Percentiles rank a stretch among this genome's conserved stretches.
Evolutionary conservation across 2,888 invertebrate genomes (phyloP).

Genomic region (Agrotis ipsilon): DNA sequence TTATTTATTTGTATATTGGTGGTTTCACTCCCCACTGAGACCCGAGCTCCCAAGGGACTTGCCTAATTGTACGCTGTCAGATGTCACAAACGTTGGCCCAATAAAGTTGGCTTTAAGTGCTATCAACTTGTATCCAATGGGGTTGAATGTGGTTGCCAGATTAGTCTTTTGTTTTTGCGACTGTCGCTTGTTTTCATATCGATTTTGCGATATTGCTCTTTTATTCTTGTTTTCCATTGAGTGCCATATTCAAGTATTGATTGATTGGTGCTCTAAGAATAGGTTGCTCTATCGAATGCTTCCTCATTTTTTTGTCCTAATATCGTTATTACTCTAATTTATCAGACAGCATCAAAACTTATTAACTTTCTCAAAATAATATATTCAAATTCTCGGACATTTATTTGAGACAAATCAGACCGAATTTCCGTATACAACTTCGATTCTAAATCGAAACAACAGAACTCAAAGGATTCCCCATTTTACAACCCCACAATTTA

Average conservation of each 20-base stretch:
- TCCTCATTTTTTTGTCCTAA: too few relatives aligned
- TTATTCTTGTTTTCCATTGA: too few relatives aligned
- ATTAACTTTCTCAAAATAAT: too few relatives aligned
- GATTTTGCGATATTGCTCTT: too few relatives aligned
- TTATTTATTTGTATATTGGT: conserved; percentile 58
- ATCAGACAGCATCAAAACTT: too few relatives aligned
- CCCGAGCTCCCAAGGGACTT: conserved; percentile 46
- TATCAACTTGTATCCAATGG: conserved; percentile 36
- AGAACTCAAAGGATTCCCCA: conserved; percentile 34
- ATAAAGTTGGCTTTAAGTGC: conserved; percentile 55
- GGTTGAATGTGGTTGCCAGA: conserved; percentile 13
- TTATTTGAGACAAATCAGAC: conserved; percentile 17
- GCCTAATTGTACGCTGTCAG: conserved; percentile 60
- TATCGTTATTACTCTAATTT: too few relatives aligned
- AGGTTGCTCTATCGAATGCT: too few relatives aligned
- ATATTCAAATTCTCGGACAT: too few relatives aligned
- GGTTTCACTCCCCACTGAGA: conserved; percentile 53
- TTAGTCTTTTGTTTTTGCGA: conserved; percentile 21
- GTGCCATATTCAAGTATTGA: too few relatives aligned
- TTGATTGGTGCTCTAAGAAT: too few relatives aligned
- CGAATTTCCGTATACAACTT: conserved; percentile 7
- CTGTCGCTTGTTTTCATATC: conserved; percentile 25
- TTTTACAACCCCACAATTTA: conserved; percentile 40
- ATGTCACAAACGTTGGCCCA: conserved; percentile 53
- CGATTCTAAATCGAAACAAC: conserved; percentile 30